Evolutionary conservation across 2,797 vertebrate species (phyloP).

Genomic region (Myotis myotis): DNA sequence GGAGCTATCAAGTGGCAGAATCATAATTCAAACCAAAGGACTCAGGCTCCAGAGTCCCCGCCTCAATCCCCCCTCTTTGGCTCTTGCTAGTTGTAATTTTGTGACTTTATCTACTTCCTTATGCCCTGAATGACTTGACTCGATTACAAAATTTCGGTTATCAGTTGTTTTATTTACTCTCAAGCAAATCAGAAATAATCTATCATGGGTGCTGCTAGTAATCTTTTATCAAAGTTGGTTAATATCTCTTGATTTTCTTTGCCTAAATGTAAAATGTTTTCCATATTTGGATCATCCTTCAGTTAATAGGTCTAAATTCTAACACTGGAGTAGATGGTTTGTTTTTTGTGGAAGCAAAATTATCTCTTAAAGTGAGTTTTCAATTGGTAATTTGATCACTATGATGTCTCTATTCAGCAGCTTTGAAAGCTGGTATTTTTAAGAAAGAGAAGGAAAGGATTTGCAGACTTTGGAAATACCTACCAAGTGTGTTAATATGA

Average conservation of each 20-base stretch:
- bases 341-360: neutral
- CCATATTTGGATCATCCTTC: neutral
- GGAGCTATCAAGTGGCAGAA: neutral
- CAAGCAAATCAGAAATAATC: neutral
- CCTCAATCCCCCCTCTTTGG: neutral
- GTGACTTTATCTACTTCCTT: neutral
- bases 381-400: neutral
- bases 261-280: neutral
- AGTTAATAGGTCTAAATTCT: neutral
- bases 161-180: neutral
- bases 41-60: neutral
- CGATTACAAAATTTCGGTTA: neutral
- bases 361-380: neutral
- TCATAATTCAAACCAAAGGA: neutral
- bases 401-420: neutral
- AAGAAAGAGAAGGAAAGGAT: neutral
- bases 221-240: neutral
- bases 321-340: neutral
- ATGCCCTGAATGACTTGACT: neutral
- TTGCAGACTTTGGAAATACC: neutral
- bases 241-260: neutral
- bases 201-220: neutral
- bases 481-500: neutral
- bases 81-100: neutral
- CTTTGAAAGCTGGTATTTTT: neutral